Conservation (phyloP, 2,888 invertebrate genomes). For the Agonopterix alstromeriana region DNA sequence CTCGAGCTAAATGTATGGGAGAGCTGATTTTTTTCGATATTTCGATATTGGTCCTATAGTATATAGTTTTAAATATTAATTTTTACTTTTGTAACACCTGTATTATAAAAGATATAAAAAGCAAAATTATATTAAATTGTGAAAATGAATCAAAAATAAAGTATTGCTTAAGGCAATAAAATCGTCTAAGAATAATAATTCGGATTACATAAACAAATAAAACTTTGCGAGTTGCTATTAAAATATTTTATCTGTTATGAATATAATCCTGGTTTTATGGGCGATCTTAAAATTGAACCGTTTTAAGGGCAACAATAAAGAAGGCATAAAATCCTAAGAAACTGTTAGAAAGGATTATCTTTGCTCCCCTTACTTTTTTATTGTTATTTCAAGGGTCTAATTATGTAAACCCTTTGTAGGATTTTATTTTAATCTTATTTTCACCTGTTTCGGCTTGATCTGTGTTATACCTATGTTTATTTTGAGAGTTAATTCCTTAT, state of each 20-base stretch:
- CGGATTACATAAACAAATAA: conserved; percentile 67
- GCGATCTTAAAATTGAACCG: conserved; percentile 54
- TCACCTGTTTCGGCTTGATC: conserved; percentile 3
- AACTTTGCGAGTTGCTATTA: conserved; percentile 53
- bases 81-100: too few relatives aligned
- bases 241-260: conserved; percentile 73
- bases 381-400: conserved; percentile 47
- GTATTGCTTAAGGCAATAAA: conserved; percentile 37
- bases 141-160: too few relatives aligned
- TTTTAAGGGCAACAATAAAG: conserved; percentile 47
- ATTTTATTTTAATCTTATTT: conserved; percentile 4
- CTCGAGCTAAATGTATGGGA: too few relatives aligned
- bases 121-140: too few relatives aligned
- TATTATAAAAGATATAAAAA: too few relatives aligned
- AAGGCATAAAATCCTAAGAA: conserved; percentile 50
- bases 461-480: too few relatives aligned
- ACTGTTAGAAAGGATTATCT: conserved; percentile 55
- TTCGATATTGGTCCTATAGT: too few relatives aligned
- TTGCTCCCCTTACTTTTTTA: conserved; percentile 26
- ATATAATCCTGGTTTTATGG: conserved; percentile 66
- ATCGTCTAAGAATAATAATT: conserved; percentile 55
- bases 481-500: too few relatives aligned
- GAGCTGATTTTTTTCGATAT: too few relatives aligned
- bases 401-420: conserved; percentile 14
- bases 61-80: too few relatives aligned